Evolutionary conservation across 2,797 vertebrate genomes (phyloP).

Genomic region (Microchirus variegatus): DNA sequence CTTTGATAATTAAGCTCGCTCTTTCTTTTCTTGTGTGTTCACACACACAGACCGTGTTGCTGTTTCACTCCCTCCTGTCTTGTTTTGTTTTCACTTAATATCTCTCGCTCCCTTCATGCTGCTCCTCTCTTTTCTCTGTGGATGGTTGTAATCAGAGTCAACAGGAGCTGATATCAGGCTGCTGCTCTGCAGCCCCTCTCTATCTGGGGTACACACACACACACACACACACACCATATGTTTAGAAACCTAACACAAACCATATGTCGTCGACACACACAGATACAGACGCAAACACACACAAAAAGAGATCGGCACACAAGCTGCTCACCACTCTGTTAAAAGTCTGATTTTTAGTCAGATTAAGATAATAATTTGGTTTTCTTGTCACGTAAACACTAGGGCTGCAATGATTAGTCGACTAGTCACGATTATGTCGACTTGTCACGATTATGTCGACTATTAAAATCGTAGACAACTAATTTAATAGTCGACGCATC

Average conservation of each 20-base stretch:
- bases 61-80: constrained; percentile 35
- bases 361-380: too few species aligned
- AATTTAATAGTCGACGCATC: too few species aligned
- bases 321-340: too few species aligned
- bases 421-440: too few species aligned
- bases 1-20: constrained; percentile 16
- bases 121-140: constrained; percentile 16
- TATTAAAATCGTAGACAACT: too few species aligned
- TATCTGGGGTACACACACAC: constrained; percentile 21
- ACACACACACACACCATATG: constrained; percentile 6
- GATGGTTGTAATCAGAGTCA: constrained; percentile 63
- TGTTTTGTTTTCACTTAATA: constrained; percentile 29
- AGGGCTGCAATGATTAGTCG: too few species aligned
- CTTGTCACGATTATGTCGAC: too few species aligned
- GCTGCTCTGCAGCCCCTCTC: constrained; percentile 35
- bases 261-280: background rate
- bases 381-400: too few species aligned
- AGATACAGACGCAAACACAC: constrained; percentile 2
- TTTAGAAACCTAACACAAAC: background rate
- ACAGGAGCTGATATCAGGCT: constrained; percentile 61
- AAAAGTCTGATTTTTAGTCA: too few species aligned
- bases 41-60: background rate
- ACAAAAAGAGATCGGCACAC: too few species aligned
- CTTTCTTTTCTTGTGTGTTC: constrained; percentile 39
- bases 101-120: constrained; percentile 17